Percentiles rank a stretch among this genome's conserved stretches.
Evolutionary conservation across 2,888 invertebrate genomes (phyloP).

Genomic region (Dexiosoma caninum): DNA sequence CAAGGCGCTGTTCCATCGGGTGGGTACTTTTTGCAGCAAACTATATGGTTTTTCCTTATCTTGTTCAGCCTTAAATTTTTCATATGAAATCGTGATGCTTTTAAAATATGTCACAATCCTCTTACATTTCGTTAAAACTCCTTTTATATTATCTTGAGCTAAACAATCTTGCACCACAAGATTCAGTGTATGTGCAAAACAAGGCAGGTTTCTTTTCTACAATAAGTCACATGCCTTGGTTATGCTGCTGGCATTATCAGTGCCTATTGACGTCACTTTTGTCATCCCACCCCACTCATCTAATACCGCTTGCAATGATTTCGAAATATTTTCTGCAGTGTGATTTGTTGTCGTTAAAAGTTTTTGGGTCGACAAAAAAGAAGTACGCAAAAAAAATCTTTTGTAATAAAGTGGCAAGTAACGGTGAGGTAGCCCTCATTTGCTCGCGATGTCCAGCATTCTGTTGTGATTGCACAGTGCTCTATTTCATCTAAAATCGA

Average conservation of each 20-base stretch:
- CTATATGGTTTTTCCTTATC: conserved; percentile 22
- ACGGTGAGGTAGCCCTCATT: conserved; percentile 16
- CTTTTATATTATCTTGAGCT: too few species aligned
- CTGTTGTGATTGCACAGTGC: conserved; percentile 13
- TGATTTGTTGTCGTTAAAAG: conserved; percentile 10
- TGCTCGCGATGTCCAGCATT: conserved; percentile 17
- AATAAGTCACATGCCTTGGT: conserved; percentile 42
- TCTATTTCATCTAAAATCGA: conserved; percentile 38
- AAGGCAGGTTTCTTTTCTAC: conserved; percentile 38
- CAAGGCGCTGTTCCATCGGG: conserved; percentile 31
- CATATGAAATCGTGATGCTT: conserved; percentile 40
- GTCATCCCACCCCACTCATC: neutral
- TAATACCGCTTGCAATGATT: conserved; percentile 2
- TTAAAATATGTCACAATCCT: conserved; percentile 34
- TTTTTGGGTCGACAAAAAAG: too few species aligned
- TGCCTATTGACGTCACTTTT: conserved; percentile 42
- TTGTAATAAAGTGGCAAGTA: conserved; percentile 4
- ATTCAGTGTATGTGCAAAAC: conserved; percentile 51
- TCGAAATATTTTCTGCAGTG: conserved; percentile 21
- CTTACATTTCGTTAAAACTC: too few species aligned
- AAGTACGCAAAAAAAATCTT: neutral
- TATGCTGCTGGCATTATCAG: conserved; percentile 36
- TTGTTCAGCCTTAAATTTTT: conserved; percentile 49
- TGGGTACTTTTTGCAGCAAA: conserved; percentile 31
- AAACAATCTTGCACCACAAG: too few species aligned